Percentiles rank a stretch among this genome's conserved stretches.
Evolutionary conservation across 2,888 invertebrate genomes (phyloP).

Genomic region (Phasia obesa): DNA sequence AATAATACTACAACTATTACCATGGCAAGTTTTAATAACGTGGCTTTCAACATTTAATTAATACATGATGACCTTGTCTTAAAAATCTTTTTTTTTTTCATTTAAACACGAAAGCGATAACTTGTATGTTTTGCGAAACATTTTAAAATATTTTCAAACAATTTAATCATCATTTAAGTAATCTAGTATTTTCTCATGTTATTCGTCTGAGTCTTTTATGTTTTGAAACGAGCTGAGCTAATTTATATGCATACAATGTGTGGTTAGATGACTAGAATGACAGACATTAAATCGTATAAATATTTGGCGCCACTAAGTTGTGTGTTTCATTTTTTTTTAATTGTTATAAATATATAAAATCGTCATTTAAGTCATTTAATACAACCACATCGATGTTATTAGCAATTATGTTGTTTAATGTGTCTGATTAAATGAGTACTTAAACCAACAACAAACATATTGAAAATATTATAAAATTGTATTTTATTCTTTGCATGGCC

Average conservation of each 20-base stretch:
- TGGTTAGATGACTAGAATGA: constrained; percentile 48
- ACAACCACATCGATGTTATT: not conserved
- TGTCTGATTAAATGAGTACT: not conserved
- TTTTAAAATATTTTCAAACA: not conserved
- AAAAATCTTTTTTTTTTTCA: too few species aligned
- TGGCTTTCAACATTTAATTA: too few species aligned
- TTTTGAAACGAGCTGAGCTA: constrained; percentile 20
- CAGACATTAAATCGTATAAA: constrained; percentile 57
- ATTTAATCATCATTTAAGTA: constrained; percentile 16
- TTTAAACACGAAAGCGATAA: too few species aligned
- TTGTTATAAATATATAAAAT: constrained; percentile 37
- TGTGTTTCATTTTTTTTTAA: not conserved
- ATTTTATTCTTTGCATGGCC: too few species aligned
- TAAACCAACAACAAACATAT: not conserved
- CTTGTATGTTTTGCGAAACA: not conserved
- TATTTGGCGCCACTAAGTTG: constrained; percentile 60
- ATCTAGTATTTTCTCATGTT: constrained; percentile 5
- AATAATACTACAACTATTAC: too few species aligned
- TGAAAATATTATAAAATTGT: not conserved
- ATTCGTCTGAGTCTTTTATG: not conserved
- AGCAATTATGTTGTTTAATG: not conserved
- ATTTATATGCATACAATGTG: constrained; percentile 57
- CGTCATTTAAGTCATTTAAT: not conserved
- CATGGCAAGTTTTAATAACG: too few species aligned
- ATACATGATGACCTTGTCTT: too few species aligned